phyloP scores from a whole-genome alignment of 2,888 invertebrate species.

The Metalampra italica region DNA sequence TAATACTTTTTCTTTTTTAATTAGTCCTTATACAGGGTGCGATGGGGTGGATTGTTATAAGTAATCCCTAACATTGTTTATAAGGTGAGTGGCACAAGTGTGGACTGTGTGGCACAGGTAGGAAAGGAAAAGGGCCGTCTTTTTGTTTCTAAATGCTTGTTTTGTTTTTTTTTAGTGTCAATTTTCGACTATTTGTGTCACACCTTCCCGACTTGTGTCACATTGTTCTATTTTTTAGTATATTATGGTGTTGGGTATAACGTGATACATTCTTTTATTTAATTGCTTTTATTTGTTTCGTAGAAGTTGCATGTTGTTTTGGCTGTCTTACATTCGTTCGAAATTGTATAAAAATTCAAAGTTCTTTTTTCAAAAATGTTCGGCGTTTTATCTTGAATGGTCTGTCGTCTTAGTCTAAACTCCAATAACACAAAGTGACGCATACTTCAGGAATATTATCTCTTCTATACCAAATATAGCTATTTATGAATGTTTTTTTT shows the following conservation, averaged over 20 bases:
- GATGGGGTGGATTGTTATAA: slow-evolving; percentile 28
- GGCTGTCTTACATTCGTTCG: too few relatives aligned
- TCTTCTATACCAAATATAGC: too few relatives aligned
- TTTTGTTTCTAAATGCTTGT: slow-evolving; percentile 10
- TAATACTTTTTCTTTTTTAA: slow-evolving; percentile 12
- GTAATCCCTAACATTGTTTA: slow-evolving; percentile 13
- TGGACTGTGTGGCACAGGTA: slow-evolving; percentile 78
- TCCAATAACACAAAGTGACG: too few relatives aligned
- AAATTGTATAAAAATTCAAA: too few relatives aligned
- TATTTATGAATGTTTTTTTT: too few relatives aligned
- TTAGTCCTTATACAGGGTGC: slow-evolving; percentile 25
- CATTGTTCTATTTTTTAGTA: slow-evolving; percentile 36
- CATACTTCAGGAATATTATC: too few relatives aligned
- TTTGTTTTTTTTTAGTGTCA: slow-evolving; percentile 13
- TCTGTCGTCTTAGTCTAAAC: too few relatives aligned
- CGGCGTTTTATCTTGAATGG: too few relatives aligned
- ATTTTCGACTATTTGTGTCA: slow-evolving; percentile 50
- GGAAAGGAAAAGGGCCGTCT: slow-evolving; percentile 50
- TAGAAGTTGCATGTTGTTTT: background rate
- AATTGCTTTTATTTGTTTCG: slow-evolving; percentile 17
- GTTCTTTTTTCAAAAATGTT: too few relatives aligned
- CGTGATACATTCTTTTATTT: background rate
- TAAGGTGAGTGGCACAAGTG: slow-evolving; percentile 78
- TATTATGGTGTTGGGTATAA: slow-evolving; percentile 17
- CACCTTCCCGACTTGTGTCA: slow-evolving; percentile 79